phyloP scores from a whole-genome alignment of 1,140 invertebrate species.

The Solenopsis fugax region DNA sequence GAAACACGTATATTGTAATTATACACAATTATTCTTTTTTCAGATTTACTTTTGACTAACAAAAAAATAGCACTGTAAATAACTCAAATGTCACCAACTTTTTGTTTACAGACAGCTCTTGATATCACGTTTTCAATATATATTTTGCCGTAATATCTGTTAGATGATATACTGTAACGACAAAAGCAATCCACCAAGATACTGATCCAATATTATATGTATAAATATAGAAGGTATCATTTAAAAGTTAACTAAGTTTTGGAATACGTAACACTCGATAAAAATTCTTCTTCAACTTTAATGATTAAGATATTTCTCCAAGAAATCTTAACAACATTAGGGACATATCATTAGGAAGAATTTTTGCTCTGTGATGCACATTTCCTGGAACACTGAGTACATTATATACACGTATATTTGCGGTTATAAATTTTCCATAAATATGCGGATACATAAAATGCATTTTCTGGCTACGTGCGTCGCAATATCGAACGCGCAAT shows the following conservation, averaged over 20 bases:
- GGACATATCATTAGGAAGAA: background rate
- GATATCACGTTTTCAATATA: no score
- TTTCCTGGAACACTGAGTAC: slow-evolving; percentile 22
- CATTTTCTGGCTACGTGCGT: slow-evolving; percentile 62
- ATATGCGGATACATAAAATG: slow-evolving; percentile 54
- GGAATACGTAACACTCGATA: background rate
- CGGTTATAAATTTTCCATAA: slow-evolving; percentile 59
- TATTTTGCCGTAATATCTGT: no score
- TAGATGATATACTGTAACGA: no score
- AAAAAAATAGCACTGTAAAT: no score
- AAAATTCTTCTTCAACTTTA: background rate
- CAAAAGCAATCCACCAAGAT: no score
- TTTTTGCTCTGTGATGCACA: background rate
- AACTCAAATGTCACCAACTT: no score
- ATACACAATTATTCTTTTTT: no score
- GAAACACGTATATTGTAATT: no score
- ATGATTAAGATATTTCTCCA: background rate
- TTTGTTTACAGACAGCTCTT: no score
- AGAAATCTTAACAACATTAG: background rate
- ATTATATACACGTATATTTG: slow-evolving; percentile 21
- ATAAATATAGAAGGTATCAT: background rate
- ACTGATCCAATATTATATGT: background rate
- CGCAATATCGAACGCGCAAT: slow-evolving; percentile 61
- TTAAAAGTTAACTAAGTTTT: background rate
- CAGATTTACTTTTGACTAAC: no score